These are phyloP conservation scores for Lagodon rhomboides DNA, from an alignment of 2,797 vertebrate species.

Conservation along the genomic window DNA sequence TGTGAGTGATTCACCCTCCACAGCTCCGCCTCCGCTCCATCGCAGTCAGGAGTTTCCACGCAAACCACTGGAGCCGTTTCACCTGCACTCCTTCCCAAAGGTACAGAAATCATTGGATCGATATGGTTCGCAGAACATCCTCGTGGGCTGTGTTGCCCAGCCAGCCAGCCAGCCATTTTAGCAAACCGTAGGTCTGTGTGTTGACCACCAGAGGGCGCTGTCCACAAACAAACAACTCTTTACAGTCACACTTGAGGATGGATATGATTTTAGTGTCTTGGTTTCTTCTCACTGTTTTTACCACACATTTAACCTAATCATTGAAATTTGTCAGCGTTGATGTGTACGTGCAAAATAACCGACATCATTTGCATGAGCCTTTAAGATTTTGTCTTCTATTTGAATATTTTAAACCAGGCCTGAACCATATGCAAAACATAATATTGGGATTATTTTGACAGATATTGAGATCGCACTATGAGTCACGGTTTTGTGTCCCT, in stretches of 20 bases:
- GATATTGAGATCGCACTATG: too few relatives aligned
- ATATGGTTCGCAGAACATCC: conserved; percentile 24
- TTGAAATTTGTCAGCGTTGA: too few relatives aligned
- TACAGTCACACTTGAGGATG: rapidly evolving
- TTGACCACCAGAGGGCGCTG: conserved; percentile 77
- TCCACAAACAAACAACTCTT: conserved; percentile 55
- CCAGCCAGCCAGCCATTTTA: neutral
- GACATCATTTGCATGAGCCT: neutral
- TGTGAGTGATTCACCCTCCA: conserved; percentile 79
- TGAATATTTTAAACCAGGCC: neutral
- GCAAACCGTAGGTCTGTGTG: conserved; percentile 25
- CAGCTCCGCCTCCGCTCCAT: conserved; percentile 72
- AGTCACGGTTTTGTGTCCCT: too few relatives aligned
- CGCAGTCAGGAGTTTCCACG: conserved; percentile 81
- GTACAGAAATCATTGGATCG: conserved; percentile 63
- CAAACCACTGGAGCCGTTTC: conserved; percentile 83
- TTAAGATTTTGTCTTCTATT: neutral
- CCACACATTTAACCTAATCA: neutral
- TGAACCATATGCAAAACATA: too few relatives aligned
- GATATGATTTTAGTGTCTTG: neutral
- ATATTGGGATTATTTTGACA: too few relatives aligned
- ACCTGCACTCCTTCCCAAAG: conserved; percentile 86
- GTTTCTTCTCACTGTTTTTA: neutral
- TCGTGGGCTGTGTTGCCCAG: neutral
- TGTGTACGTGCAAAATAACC: neutral